Conservation (phyloP, 2,113 vertebrate genomes). For the Illadopsis cleaveri region DNA sequence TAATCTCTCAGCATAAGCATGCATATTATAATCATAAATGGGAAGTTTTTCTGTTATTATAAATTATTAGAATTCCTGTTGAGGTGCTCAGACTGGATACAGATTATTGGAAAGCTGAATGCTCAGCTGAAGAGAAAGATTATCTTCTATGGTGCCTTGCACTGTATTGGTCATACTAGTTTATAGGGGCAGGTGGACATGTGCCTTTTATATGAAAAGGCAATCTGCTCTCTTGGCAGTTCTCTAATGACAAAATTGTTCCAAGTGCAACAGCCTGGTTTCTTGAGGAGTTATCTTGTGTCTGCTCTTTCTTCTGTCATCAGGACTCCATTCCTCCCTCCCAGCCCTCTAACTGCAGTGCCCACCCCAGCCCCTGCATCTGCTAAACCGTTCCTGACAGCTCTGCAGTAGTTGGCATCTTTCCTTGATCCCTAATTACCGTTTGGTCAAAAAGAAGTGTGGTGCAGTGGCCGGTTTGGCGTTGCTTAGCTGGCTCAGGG, state of each 20-base stretch:
- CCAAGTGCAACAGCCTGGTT: neutral
- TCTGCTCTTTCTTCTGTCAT: neutral
- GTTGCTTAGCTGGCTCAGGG: neutral
- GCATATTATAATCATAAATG: neutral
- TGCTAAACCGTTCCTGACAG: neutral
- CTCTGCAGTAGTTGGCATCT: neutral
- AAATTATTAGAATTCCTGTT: neutral
- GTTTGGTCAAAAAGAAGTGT: neutral
- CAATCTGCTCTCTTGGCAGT: constrained; percentile 15
- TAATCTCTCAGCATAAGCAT: neutral
- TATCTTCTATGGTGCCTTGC: neutral
- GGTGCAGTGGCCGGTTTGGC: neutral
- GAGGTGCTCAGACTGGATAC: neutral
- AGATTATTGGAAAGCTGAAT: neutral
- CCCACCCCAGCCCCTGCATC: neutral
- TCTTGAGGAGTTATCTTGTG: neutral
- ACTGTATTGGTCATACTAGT: neutral
- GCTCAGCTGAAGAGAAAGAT: neutral
- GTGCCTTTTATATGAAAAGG: neutral
- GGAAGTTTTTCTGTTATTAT: neutral
- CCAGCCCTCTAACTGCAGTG: neutral
- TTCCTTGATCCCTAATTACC: neutral
- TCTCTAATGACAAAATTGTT: neutral
- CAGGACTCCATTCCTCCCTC: neutral
- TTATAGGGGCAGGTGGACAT: neutral